Percentiles rank a stretch among this genome's conserved stretches.
phyloP scores from a whole-genome alignment of 2,888 invertebrate species.

The Hypercompe scribonia region DNA sequence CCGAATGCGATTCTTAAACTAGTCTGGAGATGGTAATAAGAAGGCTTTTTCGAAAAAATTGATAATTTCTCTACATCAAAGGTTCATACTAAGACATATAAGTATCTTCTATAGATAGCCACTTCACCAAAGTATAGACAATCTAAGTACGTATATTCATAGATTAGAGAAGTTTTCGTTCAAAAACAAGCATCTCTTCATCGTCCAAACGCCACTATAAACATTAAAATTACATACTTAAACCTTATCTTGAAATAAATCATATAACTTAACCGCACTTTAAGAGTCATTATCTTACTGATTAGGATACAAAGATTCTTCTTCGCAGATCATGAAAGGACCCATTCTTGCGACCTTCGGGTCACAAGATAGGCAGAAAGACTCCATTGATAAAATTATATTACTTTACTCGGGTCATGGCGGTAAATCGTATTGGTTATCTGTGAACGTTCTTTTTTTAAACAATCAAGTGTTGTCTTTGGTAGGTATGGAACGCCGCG shows the following conservation, averaged over 20 bases:
- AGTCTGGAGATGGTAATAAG: background rate
- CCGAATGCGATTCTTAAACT: background rate
- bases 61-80: background rate
- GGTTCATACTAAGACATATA: background rate
- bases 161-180: slow-evolving; percentile 12
- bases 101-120: background rate
- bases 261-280: slow-evolving; percentile 77
- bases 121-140: slow-evolving; percentile 3
- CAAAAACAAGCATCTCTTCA: slow-evolving; percentile 30
- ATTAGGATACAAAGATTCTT: slow-evolving; percentile 73
- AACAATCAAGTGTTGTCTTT: slow-evolving; percentile 25
- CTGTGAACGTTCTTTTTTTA: slow-evolving; percentile 22
- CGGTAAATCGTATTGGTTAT: slow-evolving; percentile 34
- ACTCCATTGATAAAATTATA: slow-evolving; percentile 58
- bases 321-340: slow-evolving; percentile 63
- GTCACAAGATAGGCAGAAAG: slow-evolving; percentile 68
- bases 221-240: slow-evolving; percentile 41
- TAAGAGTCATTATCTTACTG: slow-evolving; percentile 78
- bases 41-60: background rate
- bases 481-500: slow-evolving; percentile 19
- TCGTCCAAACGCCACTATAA: slow-evolving; percentile 36
- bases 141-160: slow-evolving; percentile 11
- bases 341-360: slow-evolving; percentile 65
- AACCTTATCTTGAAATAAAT: slow-evolving; percentile 69
- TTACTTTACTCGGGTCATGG: slow-evolving; percentile 37